phyloP scores from a whole-genome alignment of 2,888 invertebrate species.

The Noctua fimbriata region DNA sequence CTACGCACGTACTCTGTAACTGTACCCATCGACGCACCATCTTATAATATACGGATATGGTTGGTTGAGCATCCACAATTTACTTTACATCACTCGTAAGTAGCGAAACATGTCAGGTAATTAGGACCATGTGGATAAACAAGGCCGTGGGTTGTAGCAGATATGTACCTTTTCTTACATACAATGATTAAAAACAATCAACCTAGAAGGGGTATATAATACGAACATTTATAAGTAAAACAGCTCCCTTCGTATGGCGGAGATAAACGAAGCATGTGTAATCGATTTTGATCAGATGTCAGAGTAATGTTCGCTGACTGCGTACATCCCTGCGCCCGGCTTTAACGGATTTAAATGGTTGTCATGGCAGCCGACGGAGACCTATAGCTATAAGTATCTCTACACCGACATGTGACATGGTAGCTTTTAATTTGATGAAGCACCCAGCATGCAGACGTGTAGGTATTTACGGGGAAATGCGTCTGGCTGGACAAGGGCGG shows the following conservation, averaged over 20 bases:
- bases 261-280: constrained; percentile 43
- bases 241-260: constrained; percentile 18
- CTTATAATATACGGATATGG: constrained; percentile 87
- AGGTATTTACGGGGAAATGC: constrained; percentile 25
- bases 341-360: constrained; percentile 64
- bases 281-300: constrained; percentile 67
- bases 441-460: constrained; percentile 34
- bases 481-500: constrained; percentile 28
- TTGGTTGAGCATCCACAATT: constrained; percentile 81
- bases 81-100: constrained; percentile 57
- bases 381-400: constrained; percentile 13
- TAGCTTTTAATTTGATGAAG: constrained; percentile 47
- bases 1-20: constrained; percentile 77
- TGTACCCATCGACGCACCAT: constrained; percentile 80
- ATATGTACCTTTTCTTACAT: constrained; percentile 13
- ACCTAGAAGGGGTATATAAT: not conserved
- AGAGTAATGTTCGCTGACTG: constrained; percentile 59
- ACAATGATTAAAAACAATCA: not conserved
- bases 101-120: constrained; percentile 41
- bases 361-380: constrained; percentile 64
- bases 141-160: not conserved
- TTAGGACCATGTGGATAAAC: not conserved
- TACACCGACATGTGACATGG: constrained; percentile 12
- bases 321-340: constrained; percentile 44
- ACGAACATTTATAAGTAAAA: constrained; percentile 8